Evolutionary conservation across 2,113 vertebrate species (phyloP).

Genomic region (Probosciger aterrimus): DNA sequence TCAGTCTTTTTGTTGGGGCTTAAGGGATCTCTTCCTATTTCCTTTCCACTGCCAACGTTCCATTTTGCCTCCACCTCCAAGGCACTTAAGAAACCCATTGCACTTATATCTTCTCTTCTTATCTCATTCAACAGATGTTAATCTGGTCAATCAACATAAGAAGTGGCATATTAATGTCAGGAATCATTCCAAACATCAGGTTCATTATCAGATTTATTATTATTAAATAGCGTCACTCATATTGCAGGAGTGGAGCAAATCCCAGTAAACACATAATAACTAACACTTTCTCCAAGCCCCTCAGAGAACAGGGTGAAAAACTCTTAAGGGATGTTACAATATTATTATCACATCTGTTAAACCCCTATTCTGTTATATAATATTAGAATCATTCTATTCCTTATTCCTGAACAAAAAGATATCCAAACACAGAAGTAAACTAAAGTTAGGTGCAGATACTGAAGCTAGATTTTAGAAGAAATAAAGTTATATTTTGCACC

Average conservation of each 20-base stretch:
- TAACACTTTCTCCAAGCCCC: not conserved
- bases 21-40: not conserved
- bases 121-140: not conserved
- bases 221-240: not conserved
- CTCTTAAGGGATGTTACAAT: not conserved
- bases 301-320: not conserved
- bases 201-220: not conserved
- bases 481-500: not conserved
- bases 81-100: not conserved
- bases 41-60: not conserved
- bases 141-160: not conserved
- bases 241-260: not conserved
- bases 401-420: not conserved
- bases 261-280: not conserved
- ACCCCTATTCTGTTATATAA: not conserved
- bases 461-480: not conserved
- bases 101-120: not conserved
- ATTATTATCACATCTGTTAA: not conserved
- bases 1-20: not conserved
- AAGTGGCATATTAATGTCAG: not conserved
- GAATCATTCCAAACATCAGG: not conserved
- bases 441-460: not conserved
- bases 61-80: not conserved
- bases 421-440: not conserved
- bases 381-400: not conserved